Percentiles rank a stretch among this genome's conserved stretches.
Conservation (phyloP, 2,888 invertebrate species). For the Synergus gifuensis region DNA sequence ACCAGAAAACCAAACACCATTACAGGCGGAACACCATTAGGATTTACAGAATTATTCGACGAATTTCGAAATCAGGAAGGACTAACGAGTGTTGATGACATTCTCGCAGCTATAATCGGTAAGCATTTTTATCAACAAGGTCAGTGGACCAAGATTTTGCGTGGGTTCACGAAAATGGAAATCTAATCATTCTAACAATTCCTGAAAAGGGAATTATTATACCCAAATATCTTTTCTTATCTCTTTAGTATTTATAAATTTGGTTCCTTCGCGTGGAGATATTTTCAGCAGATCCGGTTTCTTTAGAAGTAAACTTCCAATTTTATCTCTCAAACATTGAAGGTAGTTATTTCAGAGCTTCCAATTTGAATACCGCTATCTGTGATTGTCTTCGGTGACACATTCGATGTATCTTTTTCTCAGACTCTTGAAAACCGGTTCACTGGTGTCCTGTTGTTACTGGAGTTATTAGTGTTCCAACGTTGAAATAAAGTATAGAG, state of each 20-base stretch:
- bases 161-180: not conserved
- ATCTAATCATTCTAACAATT: slow-evolving; percentile 9
- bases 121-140: slow-evolving; percentile 42
- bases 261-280: not conserved
- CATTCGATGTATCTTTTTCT: slow-evolving; percentile 19
- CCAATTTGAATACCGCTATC: slow-evolving; percentile 45
- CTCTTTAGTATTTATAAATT: not conserved
- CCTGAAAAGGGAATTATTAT: not conserved
- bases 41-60: slow-evolving; percentile 92
- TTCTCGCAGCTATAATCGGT: slow-evolving; percentile 89
- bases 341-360: slow-evolving; percentile 14
- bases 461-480: not conserved
- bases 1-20: slow-evolving; percentile 84
- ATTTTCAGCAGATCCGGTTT: slow-evolving; percentile 26
- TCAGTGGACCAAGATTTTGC: not conserved
- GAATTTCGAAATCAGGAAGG: slow-evolving; percentile 93
- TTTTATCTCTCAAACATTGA: not conserved
- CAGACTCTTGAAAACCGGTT: slow-evolving; percentile 42
- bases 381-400: slow-evolving; percentile 39
- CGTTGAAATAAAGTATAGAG: slow-evolving; percentile 8
- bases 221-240: not conserved
- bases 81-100: slow-evolving; percentile 92
- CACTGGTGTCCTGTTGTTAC: not conserved
- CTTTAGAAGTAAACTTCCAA: not conserved
- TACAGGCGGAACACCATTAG: slow-evolving; percentile 88